Evolutionary conservation across 1,140 invertebrate species (phyloP).

Genomic region (Lerema accius): DNA sequence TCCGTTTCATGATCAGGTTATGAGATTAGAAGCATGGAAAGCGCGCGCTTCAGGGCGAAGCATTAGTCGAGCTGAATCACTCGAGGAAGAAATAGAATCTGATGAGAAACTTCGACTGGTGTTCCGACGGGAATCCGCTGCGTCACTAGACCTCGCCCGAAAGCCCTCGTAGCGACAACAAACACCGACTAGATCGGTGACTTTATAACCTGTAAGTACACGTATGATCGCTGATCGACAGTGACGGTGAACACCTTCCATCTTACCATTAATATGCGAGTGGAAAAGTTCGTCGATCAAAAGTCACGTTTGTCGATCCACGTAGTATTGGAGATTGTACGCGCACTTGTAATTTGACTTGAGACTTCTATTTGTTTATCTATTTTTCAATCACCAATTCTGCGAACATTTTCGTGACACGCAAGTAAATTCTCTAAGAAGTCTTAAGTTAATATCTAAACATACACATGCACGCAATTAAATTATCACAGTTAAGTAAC

Average conservation of each 20-base stretch:
- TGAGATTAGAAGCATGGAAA: constrained; percentile 86
- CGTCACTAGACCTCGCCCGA: constrained; percentile 55
- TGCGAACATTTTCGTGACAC: too few species aligned
- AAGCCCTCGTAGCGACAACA: constrained; percentile 53
- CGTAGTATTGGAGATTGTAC: neutral
- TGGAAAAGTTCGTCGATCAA: neutral
- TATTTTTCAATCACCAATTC: too few species aligned
- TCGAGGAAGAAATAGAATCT: constrained; percentile 70
- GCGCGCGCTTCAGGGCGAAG: constrained; percentile 62
- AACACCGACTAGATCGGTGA: constrained; percentile 20
- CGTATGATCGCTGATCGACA: neutral
- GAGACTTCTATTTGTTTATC: neutral
- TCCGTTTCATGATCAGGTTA: constrained; percentile 84
- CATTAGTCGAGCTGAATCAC: constrained; percentile 56
- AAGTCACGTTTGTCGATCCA: too few species aligned
- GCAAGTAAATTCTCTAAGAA: neutral
- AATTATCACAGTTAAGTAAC: neutral
- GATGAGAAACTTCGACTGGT: constrained; percentile 68
- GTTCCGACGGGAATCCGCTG: constrained; percentile 62
- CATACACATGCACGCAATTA: neutral
- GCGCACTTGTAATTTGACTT: neutral
- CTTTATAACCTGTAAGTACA: neutral
- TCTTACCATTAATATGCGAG: neutral
- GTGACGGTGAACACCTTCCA: neutral
- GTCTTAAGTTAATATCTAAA: neutral